Evolutionary conservation across 1,140 invertebrate species (phyloP).

Genomic region (Aphidius gifuensis): DNA sequence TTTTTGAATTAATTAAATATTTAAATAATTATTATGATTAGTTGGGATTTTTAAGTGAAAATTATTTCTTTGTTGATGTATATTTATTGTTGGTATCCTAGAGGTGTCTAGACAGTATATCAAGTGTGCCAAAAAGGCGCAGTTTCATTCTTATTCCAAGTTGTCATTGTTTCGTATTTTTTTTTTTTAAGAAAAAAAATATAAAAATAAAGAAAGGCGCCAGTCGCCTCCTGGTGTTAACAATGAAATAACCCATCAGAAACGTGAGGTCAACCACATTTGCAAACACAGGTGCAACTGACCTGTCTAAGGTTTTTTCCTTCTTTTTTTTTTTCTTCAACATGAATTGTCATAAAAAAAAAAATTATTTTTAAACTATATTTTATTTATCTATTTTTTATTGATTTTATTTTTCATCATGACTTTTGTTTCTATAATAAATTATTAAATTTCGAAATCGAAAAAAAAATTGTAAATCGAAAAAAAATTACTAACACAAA

Average conservation of each 20-base stretch:
- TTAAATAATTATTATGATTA: no score
- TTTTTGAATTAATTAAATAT: no score
- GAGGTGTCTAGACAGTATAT: slow-evolving; percentile 7
- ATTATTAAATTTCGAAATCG: neutral
- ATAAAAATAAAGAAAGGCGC: slow-evolving; percentile 8
- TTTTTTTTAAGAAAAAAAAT: neutral
- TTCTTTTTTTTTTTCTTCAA: neutral
- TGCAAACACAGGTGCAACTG: slow-evolving; percentile 21
- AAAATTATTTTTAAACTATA: neutral
- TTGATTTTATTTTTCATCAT: no score
- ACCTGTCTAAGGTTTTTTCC: slow-evolving; percentile 12
- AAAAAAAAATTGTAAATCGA: neutral
- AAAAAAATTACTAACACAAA: neutral
- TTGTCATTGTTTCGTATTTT: neutral
- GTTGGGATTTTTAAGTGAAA: no score
- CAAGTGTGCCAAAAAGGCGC: no score
- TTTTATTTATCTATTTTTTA: neutral
- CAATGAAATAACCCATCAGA: neutral
- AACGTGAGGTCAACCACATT: slow-evolving; percentile 10
- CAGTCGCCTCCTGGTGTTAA: neutral
- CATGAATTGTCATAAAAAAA: no score
- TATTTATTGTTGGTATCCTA: no score
- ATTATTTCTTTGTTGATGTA: no score
- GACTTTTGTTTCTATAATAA: neutral
- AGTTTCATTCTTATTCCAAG: neutral